These are phyloP conservation scores for Aix galericulata DNA, from an alignment of 2,113 vertebrate species.

Conservation along the genomic window DNA sequence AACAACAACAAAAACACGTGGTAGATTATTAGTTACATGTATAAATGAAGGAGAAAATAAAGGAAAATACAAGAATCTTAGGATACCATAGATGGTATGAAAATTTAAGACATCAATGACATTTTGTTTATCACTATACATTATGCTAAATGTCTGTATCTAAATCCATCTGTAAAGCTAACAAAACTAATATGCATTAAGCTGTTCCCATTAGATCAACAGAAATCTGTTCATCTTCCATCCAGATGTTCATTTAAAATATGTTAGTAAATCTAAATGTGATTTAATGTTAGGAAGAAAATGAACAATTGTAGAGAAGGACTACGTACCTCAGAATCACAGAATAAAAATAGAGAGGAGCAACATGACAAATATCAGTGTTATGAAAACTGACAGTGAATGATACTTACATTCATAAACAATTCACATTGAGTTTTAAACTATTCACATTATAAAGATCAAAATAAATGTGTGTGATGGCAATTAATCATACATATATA, in stretches of 20 bases:
- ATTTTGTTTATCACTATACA: background rate
- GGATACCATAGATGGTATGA: background rate
- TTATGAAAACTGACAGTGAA: background rate
- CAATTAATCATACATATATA: background rate
- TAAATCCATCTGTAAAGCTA: background rate
- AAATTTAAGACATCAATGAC: background rate
- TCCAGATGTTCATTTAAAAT: background rate
- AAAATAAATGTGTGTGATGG: background rate
- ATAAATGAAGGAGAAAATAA: background rate
- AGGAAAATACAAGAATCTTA: background rate
- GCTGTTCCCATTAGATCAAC: background rate
- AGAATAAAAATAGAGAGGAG: background rate
- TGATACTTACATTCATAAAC: background rate
- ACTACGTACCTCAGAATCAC: background rate
- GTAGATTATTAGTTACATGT: background rate
- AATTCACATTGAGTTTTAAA: background rate
- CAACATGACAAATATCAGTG: background rate
- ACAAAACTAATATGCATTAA: background rate
- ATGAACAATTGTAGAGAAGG: background rate
- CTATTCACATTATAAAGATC: background rate
- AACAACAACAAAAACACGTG: background rate
- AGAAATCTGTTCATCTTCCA: background rate
- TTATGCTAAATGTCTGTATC: background rate
- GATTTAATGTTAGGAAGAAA: background rate
- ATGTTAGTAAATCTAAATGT: background rate